Evolutionary conservation across 2,797 vertebrate genomes (phyloP).

Genomic region (Vultur gryphus): DNA sequence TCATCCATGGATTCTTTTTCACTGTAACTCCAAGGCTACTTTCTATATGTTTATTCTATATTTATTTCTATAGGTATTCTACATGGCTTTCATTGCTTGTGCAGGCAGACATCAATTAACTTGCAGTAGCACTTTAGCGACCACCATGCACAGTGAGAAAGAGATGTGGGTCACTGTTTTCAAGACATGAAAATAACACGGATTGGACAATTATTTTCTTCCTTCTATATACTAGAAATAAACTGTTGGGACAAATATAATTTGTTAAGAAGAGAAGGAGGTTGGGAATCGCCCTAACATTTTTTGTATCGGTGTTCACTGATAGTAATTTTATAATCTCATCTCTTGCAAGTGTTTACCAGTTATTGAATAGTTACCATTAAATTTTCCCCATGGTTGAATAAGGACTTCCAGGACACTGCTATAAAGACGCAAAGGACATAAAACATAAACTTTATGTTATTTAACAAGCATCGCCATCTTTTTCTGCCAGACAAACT

Average conservation of each 20-base stretch:
- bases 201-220: not conserved
- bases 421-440: not conserved
- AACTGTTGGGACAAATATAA: not conserved
- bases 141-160: not conserved
- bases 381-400: not conserved
- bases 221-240: not conserved
- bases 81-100: not conserved
- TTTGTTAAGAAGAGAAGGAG: not conserved
- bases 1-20: not conserved
- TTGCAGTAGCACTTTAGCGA: not conserved
- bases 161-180: not conserved
- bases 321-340: not conserved
- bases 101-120: not conserved
- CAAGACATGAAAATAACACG: not conserved
- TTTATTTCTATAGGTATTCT: not conserved
- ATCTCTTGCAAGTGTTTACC: not conserved
- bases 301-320: not conserved
- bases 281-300: not conserved
- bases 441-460: not conserved
- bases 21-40: not conserved
- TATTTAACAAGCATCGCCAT: not conserved
- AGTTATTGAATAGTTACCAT: not conserved
- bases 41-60: not conserved
- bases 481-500: not conserved
- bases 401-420: not conserved